Base-by-base conservation (phyloP, 2,888 invertebrate species). In the Gnatocerus cornutus region DNA sequence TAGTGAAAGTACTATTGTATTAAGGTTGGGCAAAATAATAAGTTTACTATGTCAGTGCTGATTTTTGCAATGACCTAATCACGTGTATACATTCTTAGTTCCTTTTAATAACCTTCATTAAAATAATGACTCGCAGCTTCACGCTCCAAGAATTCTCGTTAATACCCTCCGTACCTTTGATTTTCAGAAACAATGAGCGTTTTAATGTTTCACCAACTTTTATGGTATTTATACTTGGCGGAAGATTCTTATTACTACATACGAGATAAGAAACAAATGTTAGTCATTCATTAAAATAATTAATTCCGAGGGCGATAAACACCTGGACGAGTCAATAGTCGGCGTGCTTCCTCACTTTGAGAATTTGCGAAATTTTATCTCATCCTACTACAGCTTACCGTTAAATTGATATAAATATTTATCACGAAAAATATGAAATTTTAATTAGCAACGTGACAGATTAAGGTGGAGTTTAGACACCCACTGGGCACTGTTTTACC, bases 41-140 rank as follows among this genome's bases (percentile, higher is more conserved):
- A 50, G 61, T 61, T 61, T 16, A 61, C 61, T 48, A 13, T 61
- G 61, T 61, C 61, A 61, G 61, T 45, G 43, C 56, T 46, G 46
- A 59, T 59, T 59, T 59, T 59, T 46, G 46, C 59, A 58, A 13
- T 55, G 55, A 39, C 39, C 55, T 16, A 43, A 58, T 39, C 46
- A 48, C 59, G 30, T 59, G 59, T 48, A 33, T 14, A 59, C 45
- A 56, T 39, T 56, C 43, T 10, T 43, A 39, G 50, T 21, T 37
- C 21, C 33, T 48, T 59, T 61, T 61, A 61, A 56, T 37, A 53
- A 37, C 53, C 53, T 53, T 53, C 33, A 33, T 12, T 16, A 53
- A 53, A 53, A 12, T 37, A 33, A 13, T 53, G 6, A n/a, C 13
- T 12, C 16, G 10, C 12, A 3, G 21, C 6, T 53, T 53, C 13